Evolutionary conservation across 2,113 vertebrate species (phyloP).

Genomic region (Pomatorhinus ruficollis): DNA sequence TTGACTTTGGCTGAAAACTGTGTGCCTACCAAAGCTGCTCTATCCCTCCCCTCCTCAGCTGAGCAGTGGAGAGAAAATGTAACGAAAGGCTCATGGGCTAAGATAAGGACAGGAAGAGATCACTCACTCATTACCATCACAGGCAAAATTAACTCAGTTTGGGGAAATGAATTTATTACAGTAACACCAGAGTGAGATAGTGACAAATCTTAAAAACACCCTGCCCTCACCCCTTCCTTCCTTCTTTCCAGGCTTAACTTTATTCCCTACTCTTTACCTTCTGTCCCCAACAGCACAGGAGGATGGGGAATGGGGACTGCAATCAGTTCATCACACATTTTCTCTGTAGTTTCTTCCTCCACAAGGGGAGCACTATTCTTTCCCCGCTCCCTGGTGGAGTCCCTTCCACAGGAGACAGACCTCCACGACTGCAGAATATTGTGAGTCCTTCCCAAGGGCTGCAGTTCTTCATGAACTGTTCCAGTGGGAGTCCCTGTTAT

Average conservation of each 20-base stretch:
- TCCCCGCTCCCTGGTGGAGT: too few species aligned
- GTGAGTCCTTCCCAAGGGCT: background rate
- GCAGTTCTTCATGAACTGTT: background rate
- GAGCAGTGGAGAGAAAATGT: background rate
- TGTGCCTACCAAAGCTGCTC: background rate
- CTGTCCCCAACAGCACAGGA: background rate
- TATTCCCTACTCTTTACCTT: background rate
- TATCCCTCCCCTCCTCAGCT: background rate
- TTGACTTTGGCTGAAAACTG: background rate
- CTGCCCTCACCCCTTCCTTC: background rate
- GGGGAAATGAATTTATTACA: background rate
- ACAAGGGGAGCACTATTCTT: background rate
- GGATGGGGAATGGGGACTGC: background rate
- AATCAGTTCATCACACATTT: accelerated
- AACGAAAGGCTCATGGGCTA: background rate
- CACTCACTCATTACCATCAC: background rate
- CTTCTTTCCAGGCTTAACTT: background rate
- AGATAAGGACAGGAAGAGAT: background rate
- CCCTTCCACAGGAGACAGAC: background rate
- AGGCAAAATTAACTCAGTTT: background rate
- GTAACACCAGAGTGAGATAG: background rate
- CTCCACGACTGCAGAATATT: too few species aligned
- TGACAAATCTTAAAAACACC: background rate
- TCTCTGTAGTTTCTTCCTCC: background rate
- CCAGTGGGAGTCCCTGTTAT: too few species aligned